These are phyloP conservation scores for Zoanthus solanderi DNA, from an alignment of 92 coral and sea anemone genomes.

Conservation along the genomic window DNA sequence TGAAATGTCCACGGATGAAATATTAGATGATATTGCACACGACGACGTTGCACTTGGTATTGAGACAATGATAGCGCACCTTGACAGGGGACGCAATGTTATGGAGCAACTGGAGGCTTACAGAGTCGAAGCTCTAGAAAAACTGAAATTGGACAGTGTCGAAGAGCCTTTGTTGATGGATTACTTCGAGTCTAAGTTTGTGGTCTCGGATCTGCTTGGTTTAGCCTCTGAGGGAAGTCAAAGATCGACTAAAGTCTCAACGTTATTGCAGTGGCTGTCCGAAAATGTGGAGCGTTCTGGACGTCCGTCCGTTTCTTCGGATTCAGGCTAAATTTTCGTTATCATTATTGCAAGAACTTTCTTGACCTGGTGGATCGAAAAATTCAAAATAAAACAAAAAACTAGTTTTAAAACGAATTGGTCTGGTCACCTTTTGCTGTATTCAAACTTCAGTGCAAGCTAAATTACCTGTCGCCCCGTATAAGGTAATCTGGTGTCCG, in stretches of 20 bases:
- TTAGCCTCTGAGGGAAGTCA: conserved; percentile 74
- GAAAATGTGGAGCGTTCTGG: conserved; percentile 83
- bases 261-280: conserved; percentile 86
- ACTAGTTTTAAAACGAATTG: not conserved
- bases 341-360: not conserved
- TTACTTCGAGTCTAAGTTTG: conserved; percentile 69
- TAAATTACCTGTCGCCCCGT: no score
- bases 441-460: no score
- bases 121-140: conserved; percentile 60
- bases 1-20: conserved; percentile 83
- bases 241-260: conserved; percentile 72
- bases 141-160: conserved; percentile 18
- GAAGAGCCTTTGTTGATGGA: conserved; percentile 61
- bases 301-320: conserved; percentile 46
- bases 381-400: not conserved
- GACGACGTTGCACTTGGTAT: conserved; percentile 77
- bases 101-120: conserved; percentile 76
- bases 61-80: conserved; percentile 77
- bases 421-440: no score
- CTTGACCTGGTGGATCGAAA: not conserved
- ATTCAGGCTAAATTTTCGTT: conserved; percentile 5
- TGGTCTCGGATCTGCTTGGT: conserved; percentile 80
- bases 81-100: conserved; percentile 81
- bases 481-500: no score
- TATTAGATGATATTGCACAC: conserved; percentile 72